These are phyloP conservation scores for Leptatherina wallacei DNA, from an alignment of 2,797 vertebrate species.

Conservation along the genomic window DNA sequence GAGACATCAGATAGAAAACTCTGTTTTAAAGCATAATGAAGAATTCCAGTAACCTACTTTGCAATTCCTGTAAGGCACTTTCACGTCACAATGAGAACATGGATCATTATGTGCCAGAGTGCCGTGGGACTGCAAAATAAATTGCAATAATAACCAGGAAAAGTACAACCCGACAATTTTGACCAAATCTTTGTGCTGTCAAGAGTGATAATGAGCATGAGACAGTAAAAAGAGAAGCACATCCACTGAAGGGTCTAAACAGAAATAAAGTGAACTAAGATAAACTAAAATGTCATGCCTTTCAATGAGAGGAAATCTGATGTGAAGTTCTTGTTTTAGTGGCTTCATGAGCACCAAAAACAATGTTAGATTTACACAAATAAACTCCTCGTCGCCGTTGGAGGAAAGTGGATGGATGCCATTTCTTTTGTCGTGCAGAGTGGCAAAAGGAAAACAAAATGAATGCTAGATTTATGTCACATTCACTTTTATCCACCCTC, in stretches of 20 bases:
- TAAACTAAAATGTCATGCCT: conserved; percentile 42
- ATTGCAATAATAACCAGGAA: conserved; percentile 21
- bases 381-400: conserved; percentile 42
- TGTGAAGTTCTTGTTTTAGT: conserved; percentile 38
- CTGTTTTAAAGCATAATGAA: conserved; percentile 17
- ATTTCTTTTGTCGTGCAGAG: conserved; percentile 50
- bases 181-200: conserved; percentile 24
- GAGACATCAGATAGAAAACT: conserved; percentile 19
- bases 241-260: conserved; percentile 21
- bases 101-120: conserved; percentile 16
- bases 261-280: conserved; percentile 43
- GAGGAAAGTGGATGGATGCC: conserved; percentile 46
- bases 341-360: conserved; percentile 30
- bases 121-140: conserved; percentile 9
- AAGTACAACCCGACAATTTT: conserved; percentile 27
- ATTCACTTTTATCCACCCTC: conserved; percentile 38
- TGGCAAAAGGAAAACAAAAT: not conserved
- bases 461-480: conserved; percentile 39
- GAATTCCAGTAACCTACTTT: conserved; percentile 21
- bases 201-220: conserved; percentile 24
- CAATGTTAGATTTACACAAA: conserved; percentile 36
- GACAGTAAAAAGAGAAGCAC: conserved; percentile 24
- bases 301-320: conserved; percentile 40
- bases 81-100: conserved; percentile 12
- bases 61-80: conserved; percentile 24